A percentile compares a stretch with the other conserved stretches of the same genome.
These are phyloP conservation scores for Iphiclides podalirius DNA, from an alignment of 2,888 invertebrate species.

Conservation along the genomic window DNA sequence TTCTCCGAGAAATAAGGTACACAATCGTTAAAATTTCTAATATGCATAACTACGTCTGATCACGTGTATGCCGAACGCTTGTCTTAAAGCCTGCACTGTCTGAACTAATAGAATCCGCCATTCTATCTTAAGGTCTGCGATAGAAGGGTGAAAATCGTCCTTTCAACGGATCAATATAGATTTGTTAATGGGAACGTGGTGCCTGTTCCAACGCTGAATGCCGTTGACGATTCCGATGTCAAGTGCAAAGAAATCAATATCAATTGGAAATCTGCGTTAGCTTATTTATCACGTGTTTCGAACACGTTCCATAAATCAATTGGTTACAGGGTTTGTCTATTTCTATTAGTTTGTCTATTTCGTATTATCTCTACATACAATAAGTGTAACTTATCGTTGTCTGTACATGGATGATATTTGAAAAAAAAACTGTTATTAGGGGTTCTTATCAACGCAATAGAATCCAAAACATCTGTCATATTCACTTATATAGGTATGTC, in stretches of 20 bases:
- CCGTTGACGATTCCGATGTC: slow-evolving; percentile 29
- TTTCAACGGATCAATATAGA: background rate
- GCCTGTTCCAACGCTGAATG: slow-evolving; percentile 13
- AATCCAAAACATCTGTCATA: no score
- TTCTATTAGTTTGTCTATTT: no score
- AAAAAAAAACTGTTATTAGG: no score
- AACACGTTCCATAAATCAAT: slow-evolving; percentile 23
- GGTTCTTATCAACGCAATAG: no score
- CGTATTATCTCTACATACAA: no score
- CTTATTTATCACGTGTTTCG: slow-evolving; percentile 7
- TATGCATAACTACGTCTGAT: background rate
- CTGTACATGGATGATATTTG: no score
- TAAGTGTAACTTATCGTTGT: no score
- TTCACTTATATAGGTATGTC: no score
- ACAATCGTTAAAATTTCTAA: slow-evolving; percentile 8
- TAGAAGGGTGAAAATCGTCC: slow-evolving; percentile 1
- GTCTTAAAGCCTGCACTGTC: background rate
- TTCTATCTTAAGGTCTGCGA: background rate
- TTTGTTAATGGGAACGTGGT: slow-evolving; percentile 11
- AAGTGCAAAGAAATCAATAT: slow-evolving; percentile 27
- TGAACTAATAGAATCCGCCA: background rate
- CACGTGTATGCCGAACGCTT: slow-evolving; percentile 20
- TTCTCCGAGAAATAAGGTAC: slow-evolving; percentile 3
- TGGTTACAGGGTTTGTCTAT: no score
- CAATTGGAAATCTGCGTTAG: slow-evolving; percentile 26